A percentile compares a stretch with the other conserved stretches of the same genome.
phyloP scores from a whole-genome alignment of 2,797 vertebrate genomes.

The Brachymystax lenok region DNA sequence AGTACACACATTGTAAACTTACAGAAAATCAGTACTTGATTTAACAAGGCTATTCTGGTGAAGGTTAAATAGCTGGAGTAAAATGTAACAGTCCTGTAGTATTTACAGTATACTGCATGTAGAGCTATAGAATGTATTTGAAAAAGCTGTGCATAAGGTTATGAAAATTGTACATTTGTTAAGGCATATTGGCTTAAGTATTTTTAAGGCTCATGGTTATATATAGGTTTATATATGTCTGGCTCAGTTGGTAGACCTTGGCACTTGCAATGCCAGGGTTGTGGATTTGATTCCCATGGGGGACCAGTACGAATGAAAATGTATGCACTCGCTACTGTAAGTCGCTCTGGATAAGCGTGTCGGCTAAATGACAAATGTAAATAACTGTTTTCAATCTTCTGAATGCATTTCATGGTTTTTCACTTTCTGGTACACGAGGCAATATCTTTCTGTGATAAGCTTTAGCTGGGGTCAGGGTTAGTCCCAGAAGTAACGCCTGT shows the following conservation, averaged over 20 bases:
- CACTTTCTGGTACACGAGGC: not conserved
- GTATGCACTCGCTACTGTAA: too few species aligned
- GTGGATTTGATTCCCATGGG: too few species aligned
- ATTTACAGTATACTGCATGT: not conserved
- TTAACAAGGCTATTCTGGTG: not conserved
- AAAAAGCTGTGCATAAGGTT: not conserved
- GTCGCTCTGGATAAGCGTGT: too few species aligned
- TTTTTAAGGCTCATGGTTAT: not conserved
- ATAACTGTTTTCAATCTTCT: too few species aligned
- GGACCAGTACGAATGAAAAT: too few species aligned
- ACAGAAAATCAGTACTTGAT: not conserved
- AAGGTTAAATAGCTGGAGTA: not conserved
- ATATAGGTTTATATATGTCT: too few species aligned
- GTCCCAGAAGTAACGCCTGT: not conserved
- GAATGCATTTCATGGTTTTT: not conserved
- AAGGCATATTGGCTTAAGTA: not conserved
- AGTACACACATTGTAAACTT: not conserved
- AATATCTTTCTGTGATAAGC: not conserved
- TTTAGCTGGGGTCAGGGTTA: not conserved
- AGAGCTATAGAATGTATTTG: not conserved
- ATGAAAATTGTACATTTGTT: not conserved
- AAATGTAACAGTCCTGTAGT: not conserved
- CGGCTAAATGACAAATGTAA: too few species aligned
- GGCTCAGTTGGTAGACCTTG: too few species aligned
- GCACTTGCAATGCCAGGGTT: too few species aligned